A percentile compares a stretch with the other conserved stretches of the same genome.
Evolutionary conservation across 1,140 invertebrate genomes (phyloP).

Genomic region (Euschistus heros): DNA sequence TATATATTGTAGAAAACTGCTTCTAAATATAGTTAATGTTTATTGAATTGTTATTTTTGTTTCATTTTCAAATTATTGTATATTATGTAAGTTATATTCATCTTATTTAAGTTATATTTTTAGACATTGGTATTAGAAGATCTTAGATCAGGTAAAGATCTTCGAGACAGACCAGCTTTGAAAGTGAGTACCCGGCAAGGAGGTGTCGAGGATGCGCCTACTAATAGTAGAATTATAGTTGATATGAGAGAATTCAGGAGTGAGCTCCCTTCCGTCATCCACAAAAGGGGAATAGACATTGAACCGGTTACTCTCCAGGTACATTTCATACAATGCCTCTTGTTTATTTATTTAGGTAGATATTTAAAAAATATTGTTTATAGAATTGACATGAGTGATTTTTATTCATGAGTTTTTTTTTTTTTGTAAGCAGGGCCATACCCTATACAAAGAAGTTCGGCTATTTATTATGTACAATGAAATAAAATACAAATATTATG

Average conservation of each 20-base stretch:
- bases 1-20: no score
- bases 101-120: conserved; percentile 23
- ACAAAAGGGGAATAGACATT: conserved; percentile 85
- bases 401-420: no score
- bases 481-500: no score
- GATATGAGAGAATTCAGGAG: conserved; percentile 98
- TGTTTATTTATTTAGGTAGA: conserved; percentile 7
- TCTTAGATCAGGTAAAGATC: conserved; percentile 13
- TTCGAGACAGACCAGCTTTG: not conserved
- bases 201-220: conserved; percentile 35
- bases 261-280: conserved; percentile 87
- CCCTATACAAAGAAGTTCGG: no score
- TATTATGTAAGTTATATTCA: no score
- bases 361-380: no score
- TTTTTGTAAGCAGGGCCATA: no score
- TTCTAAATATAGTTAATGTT: no score
- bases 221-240: conserved; percentile 66
- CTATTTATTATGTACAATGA: no score
- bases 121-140: conserved; percentile 84
- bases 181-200: conserved; percentile 51
- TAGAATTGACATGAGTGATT: no score
- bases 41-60: no score
- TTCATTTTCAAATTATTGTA: no score
- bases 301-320: conserved; percentile 82
- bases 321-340: conserved; percentile 31